phyloP scores from a whole-genome alignment of 37 sponge, comb jelly and placozoan genomes.

The Eunapius fragilis region DNA sequence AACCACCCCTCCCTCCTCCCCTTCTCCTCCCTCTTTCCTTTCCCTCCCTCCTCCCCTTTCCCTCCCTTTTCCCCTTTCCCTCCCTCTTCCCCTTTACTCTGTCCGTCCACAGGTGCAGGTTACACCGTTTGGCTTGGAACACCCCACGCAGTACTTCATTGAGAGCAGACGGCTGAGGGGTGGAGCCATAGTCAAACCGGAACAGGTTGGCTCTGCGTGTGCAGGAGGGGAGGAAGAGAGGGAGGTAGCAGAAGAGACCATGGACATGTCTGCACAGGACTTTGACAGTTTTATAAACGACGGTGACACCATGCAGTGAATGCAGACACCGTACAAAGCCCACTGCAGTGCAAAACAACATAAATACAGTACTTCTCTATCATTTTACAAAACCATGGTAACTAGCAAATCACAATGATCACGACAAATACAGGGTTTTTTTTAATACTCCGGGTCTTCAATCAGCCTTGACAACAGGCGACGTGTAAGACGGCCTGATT shows the following conservation, averaged over 20 bases:
- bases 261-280: conserved; percentile 37
- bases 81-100: not conserved
- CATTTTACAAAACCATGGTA: not conserved
- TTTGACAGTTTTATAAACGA: conserved; percentile 21
- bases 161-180: conserved; percentile 69
- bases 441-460: not conserved
- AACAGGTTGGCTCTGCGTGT: not conserved
- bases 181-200: conserved; percentile 7
- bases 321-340: too few relatives aligned
- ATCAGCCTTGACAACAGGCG: not conserved
- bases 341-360: too few relatives aligned
- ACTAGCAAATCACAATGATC: too few relatives aligned
- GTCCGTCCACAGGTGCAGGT: not conserved
- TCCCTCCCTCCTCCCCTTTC: not conserved
- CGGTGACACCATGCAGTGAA: conserved; percentile 15
- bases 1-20: not conserved
- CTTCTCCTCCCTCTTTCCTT: not conserved
- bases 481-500: not conserved
- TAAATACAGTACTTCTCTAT: too few relatives aligned
- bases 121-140: conserved; percentile 69
- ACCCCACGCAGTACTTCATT: conserved; percentile 87
- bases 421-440: too few relatives aligned
- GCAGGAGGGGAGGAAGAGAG: not conserved
- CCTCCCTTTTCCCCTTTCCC: not conserved
- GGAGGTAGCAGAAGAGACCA: not conserved